Evolutionary conservation across 2,888 invertebrate genomes (phyloP).

Genomic region (Carterocephalus palaemon): DNA sequence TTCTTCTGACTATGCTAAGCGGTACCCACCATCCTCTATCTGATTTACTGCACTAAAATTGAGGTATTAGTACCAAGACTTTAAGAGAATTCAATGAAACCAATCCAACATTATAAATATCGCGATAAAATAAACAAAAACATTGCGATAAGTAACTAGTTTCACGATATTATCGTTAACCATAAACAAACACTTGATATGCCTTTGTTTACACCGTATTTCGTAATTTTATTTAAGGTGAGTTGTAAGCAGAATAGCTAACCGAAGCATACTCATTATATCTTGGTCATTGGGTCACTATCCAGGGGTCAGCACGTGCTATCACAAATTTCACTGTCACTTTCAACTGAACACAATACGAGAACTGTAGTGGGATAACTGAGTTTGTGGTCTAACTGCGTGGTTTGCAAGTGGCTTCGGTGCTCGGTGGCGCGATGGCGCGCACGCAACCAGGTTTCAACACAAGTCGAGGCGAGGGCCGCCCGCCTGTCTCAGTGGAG

Average conservation of each 20-base stretch:
- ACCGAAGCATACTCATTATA: slow-evolving; percentile 40
- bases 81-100: too few species aligned
- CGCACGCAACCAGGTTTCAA: slow-evolving; percentile 69
- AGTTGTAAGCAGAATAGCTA: slow-evolving; percentile 26
- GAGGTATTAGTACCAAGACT: too few species aligned
- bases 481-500: slow-evolving; percentile 34
- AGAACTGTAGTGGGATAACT: slow-evolving; percentile 49
- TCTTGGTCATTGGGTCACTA: slow-evolving; percentile 29
- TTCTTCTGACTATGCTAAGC: too few species aligned
- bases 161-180: too few species aligned
- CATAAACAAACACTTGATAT: slow-evolving; percentile 8
- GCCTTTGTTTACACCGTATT: slow-evolving; percentile 1
- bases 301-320: slow-evolving; percentile 48
- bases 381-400: slow-evolving; percentile 47
- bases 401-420: slow-evolving; percentile 51
- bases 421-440: slow-evolving; percentile 42
- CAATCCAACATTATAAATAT: too few species aligned
- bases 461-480: slow-evolving; percentile 59
- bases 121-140: too few species aligned
- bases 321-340: slow-evolving; percentile 62
- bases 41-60: too few species aligned
- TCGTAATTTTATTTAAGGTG: background rate
- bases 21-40: too few species aligned
- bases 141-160: too few species aligned
- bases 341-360: slow-evolving; percentile 51